These are phyloP conservation scores for Hydrochoerus hydrochaeris DNA, from an alignment of 2,113 vertebrate genomes.

Conservation along the genomic window DNA sequence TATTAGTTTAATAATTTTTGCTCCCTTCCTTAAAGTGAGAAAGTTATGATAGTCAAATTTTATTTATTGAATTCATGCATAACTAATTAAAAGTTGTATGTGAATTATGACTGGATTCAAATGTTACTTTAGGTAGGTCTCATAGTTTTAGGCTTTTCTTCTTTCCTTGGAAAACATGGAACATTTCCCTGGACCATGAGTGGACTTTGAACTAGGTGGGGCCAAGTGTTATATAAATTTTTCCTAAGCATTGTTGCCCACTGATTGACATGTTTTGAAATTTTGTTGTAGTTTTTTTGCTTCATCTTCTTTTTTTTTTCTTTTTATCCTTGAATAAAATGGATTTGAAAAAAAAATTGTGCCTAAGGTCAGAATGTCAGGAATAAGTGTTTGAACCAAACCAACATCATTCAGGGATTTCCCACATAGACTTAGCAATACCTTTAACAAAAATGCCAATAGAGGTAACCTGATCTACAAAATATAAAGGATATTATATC, in stretches of 20 bases:
- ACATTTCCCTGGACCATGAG: not conserved
- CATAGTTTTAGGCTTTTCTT: not conserved
- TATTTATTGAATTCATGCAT: not conserved
- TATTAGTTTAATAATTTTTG: not conserved
- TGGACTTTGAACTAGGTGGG: not conserved
- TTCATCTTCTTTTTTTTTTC: too few relatives aligned
- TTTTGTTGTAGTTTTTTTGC: too few relatives aligned
- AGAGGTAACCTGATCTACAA: not conserved
- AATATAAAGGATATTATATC: not conserved
- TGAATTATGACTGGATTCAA: not conserved
- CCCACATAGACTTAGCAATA: not conserved
- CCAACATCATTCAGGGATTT: not conserved
- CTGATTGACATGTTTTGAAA: too few relatives aligned
- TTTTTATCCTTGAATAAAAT: too few relatives aligned
- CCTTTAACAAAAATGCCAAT: not conserved
- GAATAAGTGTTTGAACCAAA: not conserved
- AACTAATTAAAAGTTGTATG: not conserved
- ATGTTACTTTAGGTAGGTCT: not conserved
- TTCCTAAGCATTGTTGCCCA: not conserved
- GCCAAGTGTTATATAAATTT: not conserved
- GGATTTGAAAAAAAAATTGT: not conserved
- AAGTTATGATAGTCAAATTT: not conserved
- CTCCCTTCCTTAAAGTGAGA: not conserved
- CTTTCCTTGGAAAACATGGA: not conserved
- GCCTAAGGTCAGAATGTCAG: not conserved